Evolutionary conservation across 2,888 invertebrate species (phyloP), one percentile per base, ranked within the genome.

Genomic region (Drosophila nr. medialis): DNA sequence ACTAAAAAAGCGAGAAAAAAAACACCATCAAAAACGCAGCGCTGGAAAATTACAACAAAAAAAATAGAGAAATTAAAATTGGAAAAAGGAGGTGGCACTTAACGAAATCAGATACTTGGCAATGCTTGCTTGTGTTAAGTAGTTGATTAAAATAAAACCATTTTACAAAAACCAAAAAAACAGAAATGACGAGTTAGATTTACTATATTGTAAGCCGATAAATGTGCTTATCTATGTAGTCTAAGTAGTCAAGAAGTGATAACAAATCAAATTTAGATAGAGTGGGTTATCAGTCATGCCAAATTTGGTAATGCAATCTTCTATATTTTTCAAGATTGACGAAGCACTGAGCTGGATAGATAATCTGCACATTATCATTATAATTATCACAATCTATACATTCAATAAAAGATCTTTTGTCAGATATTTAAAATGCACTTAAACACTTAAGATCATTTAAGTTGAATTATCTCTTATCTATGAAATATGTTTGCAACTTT

Each of bases 21-120:
- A 69, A 63, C 45, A 55, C 70, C 69, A 60, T 58, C 50, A 63
- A 72, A 75, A 63, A 71, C 45, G 10, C 60, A 42, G 36, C 70
- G 58, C 42, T 42, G 48, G 72, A 77, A 83, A 75, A 75, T 72
- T 73, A 68, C 77, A 72, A 53, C 48, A 53, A 54, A 24, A 5
- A 49, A 55, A 72, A 24, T 4, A 50, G 11, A 4, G 8, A n/a
- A 63, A 29, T 24, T 15, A 18, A 29, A 73, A 65, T 63, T 54
- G 62, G 29, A 49, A 64, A 69, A 75, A 29, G 29, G 64, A 72
- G 58, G 62, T 63, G 58, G 49, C 72, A 76, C 76, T 61, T 75
- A 81, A 71, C 54, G 81, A 59, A 89, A 89, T 85, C 83, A 81
- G 81, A 89, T 80, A 87, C 82, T 86, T 75, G 70, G 56, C 55